Evolutionary conservation across 35 echinoderm and acorn worm species (phyloP), one percentile per base, ranked within the genome.

Genomic region (Amphiura filiformis): DNA sequence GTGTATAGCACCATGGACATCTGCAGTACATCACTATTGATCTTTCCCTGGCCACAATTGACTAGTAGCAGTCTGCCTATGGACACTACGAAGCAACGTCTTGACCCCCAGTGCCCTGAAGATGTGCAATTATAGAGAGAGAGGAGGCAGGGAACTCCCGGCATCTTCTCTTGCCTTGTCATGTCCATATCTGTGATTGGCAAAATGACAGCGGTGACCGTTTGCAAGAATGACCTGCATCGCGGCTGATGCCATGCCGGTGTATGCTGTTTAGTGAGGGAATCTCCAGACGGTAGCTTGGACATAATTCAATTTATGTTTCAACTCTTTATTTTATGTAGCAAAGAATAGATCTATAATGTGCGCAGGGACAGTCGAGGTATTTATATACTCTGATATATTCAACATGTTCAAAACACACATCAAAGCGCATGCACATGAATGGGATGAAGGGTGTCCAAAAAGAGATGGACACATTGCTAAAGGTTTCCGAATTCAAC

Each of bases 81-180:
- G 61, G 61, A 70, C 7, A 70, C 15, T 13, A 3, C 61, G 26
- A 26, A 70, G 61, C 61, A 15, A 70, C 26, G 61, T 70, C 61
- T 70, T n/a, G 61, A 70, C 61, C 61, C 61, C 61, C 61, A 26
- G 61, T 70, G 28, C 28, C 61, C 61, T 70, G 28, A 70, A 70
- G 61, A 70, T 70, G 61, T 13, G 26, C 61, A 70, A 70, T 70
- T 70, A 70, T 26, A 70, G 61, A 70, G 61, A 70, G n/a, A n/a
- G n/a, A n/a, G n/a, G n/a, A n/a, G n/a, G n/a, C n/a, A 70, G 61
- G 61, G 61, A 70, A 70, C 61, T 70, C 61, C 61, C 26, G 61
- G 15, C n/a, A 11, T 52, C 20, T 52, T 20, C 20, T 52, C 44
- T 52, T 52, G 44, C 7, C 61, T 30, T 70, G 61, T 70, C 26